Base-by-base conservation (phyloP, 2,113 vertebrate genomes). In the Hypocryptadius cinnamomeus region DNA sequence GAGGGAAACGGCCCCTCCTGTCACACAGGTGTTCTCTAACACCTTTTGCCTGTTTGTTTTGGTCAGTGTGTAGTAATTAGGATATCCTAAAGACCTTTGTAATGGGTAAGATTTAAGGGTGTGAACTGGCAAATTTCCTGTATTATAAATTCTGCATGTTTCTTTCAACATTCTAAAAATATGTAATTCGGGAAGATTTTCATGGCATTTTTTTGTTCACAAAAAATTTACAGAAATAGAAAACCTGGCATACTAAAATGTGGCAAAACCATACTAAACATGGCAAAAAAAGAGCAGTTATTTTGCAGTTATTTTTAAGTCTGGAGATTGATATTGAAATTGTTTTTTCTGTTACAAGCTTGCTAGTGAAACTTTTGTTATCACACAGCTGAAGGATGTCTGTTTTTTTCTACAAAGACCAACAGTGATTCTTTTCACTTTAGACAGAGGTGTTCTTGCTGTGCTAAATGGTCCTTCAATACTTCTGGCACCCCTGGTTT, bases 191-290 rank as follows among this genome's bases (percentile, higher is more conserved):
- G 45, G 10, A 63, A 45, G 4, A 5, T 4, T 70, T 80, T 56
- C 23, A n/a, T 20, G 2, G 1, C 0, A 3, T 4, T 71, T 50
- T 50, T n/a, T 28, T 17, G 28, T 28, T 27, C 15, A 47, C 15
- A 2, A 40, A 50, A 82, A 77, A 64, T 13, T 31, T 47, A 57
- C 14, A 73, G 11, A 17, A 20, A 44, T 45, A 23, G 28, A 69
- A 79, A 51, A 40, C 13, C 14, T 40, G 40, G 40, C 40, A 40
- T 40, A 40, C 40, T 40, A 40, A 40, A 40, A 40, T 14, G 15
- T 15, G 40, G 40, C 40, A 40, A 40, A 54, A 3, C 5, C 3
- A 6, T 6, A 0, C 1, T n/a, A 28, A 83, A 48, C 5, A 7
- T 18, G 12, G 22, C 40, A n/a, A 40, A 51, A n/a, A 64, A 51